Base-by-base conservation (phyloP, 2,888 invertebrate genomes). In the Prionchulus punctatus region DNA sequence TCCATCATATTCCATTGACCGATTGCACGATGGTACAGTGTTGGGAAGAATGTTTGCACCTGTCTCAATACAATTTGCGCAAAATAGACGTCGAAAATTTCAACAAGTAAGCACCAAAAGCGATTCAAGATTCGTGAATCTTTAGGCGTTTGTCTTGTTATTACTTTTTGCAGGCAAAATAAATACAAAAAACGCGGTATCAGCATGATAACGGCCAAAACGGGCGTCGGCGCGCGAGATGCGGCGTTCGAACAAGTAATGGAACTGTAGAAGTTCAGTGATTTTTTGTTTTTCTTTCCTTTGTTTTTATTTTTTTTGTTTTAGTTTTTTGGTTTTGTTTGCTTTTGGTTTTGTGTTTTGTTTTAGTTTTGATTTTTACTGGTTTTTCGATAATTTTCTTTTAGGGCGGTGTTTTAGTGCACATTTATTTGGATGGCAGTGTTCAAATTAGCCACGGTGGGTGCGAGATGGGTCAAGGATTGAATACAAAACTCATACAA, bases 401-500 rank as follows among this genome's bases (percentile, higher is more conserved):
- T n/a, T 60, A 75, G 71, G 83, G 81, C 1, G 88, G 87, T 2
- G 89, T 91, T 0, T 75, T 92, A 55, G 79, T 94, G 1, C 80
- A 86, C 42, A 79, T 90, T 12, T 90, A 91, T 68, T 76, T 77
- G 25, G 78, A 78, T 65, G 91, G 90, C 1, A 86, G 89, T 0
- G 86, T 92, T 1, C 76, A 90, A 12, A 64, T 92, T 25, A 81
- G 84, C 1, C 88, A 88, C 69, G 75, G 76, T 30, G 91, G 90
- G 18, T 83, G 84, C 1, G 94, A 94, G 78, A 92, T 94, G 84
- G 94, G 94, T 0, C 94, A 94, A 75, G 94, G 92, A 1, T 75
- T 94, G 2, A 86, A 91, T 70, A 91, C 87, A 0, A 94, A 94
- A 77, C 87, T 90, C 84, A 82, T 87, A 55, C 90, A 90, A 79